phyloP scores from a whole-genome alignment of 2,797 vertebrate species.

The Otus scops region DNA sequence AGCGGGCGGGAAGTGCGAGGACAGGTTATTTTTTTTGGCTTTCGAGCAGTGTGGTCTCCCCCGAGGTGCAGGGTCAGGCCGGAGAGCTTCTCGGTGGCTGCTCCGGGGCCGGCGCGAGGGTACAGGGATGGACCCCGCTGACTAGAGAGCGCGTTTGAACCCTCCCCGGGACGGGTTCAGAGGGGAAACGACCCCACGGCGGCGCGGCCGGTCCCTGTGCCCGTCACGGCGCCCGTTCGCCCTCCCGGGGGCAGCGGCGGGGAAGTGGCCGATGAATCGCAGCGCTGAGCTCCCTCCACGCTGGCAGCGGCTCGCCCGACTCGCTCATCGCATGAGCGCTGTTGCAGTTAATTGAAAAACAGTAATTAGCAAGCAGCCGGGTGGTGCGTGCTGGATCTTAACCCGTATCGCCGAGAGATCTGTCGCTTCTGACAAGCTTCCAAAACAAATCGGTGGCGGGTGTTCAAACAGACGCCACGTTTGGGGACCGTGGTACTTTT shows the following conservation, averaged over 20 bases:
- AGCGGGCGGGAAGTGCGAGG: background rate
- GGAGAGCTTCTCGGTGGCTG: background rate
- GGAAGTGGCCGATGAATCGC: background rate
- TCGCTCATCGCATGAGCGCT: background rate
- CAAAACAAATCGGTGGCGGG: background rate
- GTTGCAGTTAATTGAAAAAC: background rate
- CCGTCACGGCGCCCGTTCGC: background rate
- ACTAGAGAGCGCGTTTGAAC: rapidly evolving
- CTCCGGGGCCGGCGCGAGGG: rapidly evolving
- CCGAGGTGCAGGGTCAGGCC: background rate
- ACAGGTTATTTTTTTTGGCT: rapidly evolving
- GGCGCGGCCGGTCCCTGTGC: background rate
- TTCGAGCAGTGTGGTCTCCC: rapidly evolving
- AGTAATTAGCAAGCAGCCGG: background rate
- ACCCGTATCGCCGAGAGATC: background rate
- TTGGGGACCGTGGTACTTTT: background rate
- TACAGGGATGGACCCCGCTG: rapidly evolving
- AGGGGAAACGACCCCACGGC: background rate
- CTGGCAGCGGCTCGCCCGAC: background rate
- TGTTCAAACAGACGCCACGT: background rate
- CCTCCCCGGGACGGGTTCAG: rapidly evolving
- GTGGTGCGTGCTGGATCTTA: background rate
- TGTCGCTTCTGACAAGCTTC: background rate
- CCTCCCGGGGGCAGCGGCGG: background rate
- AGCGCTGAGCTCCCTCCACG: background rate